Conservation (phyloP, 2,113 vertebrate species). For the Gracilinanus agilis region DNA sequence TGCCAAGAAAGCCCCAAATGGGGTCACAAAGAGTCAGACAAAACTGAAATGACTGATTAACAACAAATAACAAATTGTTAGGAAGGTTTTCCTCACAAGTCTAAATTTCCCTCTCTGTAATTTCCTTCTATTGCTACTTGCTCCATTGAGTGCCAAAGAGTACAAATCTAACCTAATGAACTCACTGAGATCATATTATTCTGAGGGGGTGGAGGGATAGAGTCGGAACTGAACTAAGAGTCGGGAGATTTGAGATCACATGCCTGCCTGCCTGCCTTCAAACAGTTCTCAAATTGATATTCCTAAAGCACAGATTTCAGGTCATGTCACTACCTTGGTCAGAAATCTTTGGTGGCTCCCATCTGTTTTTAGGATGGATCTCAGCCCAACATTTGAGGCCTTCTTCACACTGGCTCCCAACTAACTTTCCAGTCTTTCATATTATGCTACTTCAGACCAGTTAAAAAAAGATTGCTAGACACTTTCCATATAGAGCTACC, state of each 20-base stretch:
- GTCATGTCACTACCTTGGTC: background rate
- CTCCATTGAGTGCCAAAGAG: background rate
- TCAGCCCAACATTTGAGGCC: background rate
- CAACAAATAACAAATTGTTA: no score
- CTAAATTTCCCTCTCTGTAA: background rate
- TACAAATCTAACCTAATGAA: background rate
- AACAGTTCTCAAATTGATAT: background rate
- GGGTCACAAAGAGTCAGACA: no score
- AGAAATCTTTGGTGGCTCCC: background rate
- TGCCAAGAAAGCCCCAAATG: no score
- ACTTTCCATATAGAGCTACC: background rate
- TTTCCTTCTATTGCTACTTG: background rate
- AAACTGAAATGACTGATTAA: no score
- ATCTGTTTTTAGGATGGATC: background rate
- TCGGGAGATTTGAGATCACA: background rate
- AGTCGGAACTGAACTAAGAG: background rate
- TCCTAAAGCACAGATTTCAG: background rate
- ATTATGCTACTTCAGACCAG: background rate
- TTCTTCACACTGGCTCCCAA: background rate
- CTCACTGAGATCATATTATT: background rate
- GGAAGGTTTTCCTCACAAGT: background rate
- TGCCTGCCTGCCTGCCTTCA: background rate
- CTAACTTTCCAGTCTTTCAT: background rate
- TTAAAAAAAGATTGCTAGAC: background rate
- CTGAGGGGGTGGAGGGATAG: no score